Evolutionary conservation across 1,140 invertebrate species (phyloP), one percentile per base, ranked within the genome.

Genomic region (Anastrepha obliqua): DNA sequence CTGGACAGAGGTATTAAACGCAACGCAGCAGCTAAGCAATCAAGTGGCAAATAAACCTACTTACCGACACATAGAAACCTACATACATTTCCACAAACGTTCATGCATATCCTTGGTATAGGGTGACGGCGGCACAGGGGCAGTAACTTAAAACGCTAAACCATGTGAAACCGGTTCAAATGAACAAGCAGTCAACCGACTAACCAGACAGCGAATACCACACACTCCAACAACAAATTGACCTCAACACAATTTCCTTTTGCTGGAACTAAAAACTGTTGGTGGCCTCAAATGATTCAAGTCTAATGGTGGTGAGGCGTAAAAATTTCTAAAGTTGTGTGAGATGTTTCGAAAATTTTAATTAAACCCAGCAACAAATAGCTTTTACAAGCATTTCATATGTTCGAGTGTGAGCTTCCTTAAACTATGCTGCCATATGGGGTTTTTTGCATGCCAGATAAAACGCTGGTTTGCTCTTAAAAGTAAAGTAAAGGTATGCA

Each of bases 281-380:
- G 7, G 42, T 55, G 44, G 55, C 74, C 74, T 55, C 44, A 81
- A n/a, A 20, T 8, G 29, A 39, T 39, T 67, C 9, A 9, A 67
- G 64, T 67, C n/a, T 55, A 81, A 20, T 81, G 74, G 9, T 58
- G 44, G 74, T 62, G 60, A 62, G 60, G 13, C 6, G 74, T 13
- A 55, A 81, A 81, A 20, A 20, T 81, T 81, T 29, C 8, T n/a
- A 8, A 55, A 81, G 47, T 55, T 5, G 5, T 81, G 11, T 81
- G 74, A 51, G 74, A 7, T 74, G 70, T 74, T 81, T 81, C n/a
- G 74, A 81, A 81, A 81, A 81, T 81, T 81, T 81, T 81, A 81
- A 81, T 81, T 81, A 47, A n/a, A 55, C 44, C 17, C 20, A 81
- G 47, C 74, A 81, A 20, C 17, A 81, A 81, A 81, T 47, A 47